Base-by-base conservation (phyloP, 2,113 vertebrate genomes). In the Axis porcinus region DNA sequence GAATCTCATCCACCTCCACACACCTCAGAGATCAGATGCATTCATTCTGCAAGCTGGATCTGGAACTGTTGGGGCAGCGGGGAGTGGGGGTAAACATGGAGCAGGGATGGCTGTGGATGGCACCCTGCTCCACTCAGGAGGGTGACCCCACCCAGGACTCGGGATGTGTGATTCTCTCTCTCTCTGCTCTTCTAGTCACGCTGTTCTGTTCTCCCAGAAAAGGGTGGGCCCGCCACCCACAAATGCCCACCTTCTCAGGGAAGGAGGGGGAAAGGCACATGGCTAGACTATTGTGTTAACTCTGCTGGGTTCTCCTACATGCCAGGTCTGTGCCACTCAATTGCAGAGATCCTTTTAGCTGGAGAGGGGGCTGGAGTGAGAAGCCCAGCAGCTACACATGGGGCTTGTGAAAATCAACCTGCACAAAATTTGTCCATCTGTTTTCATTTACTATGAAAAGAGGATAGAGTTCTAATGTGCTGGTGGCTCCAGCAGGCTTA, bases 221-320 rank as follows among this genome's bases (percentile, higher is more conserved):
- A 67, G 33, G 91, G 27, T 57, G 25, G 60, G n/a, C 7, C 52
- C 25, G 60, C 50, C 57, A 43, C n/a, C 17, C n/a, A 58, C 58
- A 43, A 6, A 43, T 1, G 10, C 30, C 81, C 30, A 21, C 0
- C 40, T 9, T 40, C 54, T 14, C 9, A 1, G 54, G 87, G 82
- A 50, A 54, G 55, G 78, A 47, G 21, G 45, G 50, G 15, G 8
- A 58, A 33, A 88, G 45, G 25, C 5, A 2, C 5, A 3, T 0
- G 11, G 58, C 47, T 17, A 54, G 58, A 3, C n/a, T 0, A 33
- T 0, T 16, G 19, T 1, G 1, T 10, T 52, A 21, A 50, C 47
- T 70, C 45, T 7, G 5, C 17, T 3, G 36, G 43, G 81, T 5
- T 9, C 15, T 86, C 17, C 52, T 17, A 2, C 0, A 1, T 55